Evolutionary conservation across 1,140 invertebrate genomes (phyloP).

Genomic region (Drosophila insularis): DNA sequence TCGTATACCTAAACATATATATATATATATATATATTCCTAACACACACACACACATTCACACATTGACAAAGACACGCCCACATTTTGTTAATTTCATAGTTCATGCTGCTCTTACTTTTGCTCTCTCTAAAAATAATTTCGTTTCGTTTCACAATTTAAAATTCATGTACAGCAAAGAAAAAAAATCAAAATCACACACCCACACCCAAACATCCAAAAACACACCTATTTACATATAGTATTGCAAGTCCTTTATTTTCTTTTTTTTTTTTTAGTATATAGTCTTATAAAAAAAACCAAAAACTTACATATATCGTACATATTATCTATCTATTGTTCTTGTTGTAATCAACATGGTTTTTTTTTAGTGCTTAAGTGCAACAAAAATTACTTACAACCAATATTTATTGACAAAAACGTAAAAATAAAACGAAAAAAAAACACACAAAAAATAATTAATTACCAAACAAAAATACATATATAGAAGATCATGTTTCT

Average conservation of each 20-base stretch:
- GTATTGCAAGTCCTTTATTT: conserved; percentile 41
- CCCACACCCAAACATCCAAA: neutral
- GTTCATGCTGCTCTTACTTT: neutral
- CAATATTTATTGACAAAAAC: conserved; percentile 6
- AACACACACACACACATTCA: conserved; percentile 15
- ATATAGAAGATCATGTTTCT: conserved; percentile 48
- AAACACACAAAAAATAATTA: conserved; percentile 45
- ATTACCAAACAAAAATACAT: conserved; percentile 28
- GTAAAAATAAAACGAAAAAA: conserved; percentile 46
- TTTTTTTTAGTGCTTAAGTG: conserved; percentile 3
- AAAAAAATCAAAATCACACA: neutral
- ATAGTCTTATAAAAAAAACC: neutral
- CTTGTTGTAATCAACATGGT: conserved; percentile 48
- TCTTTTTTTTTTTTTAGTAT: conserved; percentile 1
- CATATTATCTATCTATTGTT: conserved; percentile 34
- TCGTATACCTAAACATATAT: neutral
- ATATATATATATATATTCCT: conserved; percentile 21
- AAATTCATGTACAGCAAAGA: conserved; percentile 9
- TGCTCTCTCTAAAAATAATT: neutral
- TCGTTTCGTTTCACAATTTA: neutral
- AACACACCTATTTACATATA: conserved; percentile 34
- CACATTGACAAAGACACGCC: neutral
- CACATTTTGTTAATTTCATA: neutral
- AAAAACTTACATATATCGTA: conserved; percentile 37
- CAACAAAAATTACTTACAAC: conserved; percentile 39